Evolutionary conservation across 2,797 vertebrate species (phyloP).

Genomic region (Neosilurus hyrtlii): DNA sequence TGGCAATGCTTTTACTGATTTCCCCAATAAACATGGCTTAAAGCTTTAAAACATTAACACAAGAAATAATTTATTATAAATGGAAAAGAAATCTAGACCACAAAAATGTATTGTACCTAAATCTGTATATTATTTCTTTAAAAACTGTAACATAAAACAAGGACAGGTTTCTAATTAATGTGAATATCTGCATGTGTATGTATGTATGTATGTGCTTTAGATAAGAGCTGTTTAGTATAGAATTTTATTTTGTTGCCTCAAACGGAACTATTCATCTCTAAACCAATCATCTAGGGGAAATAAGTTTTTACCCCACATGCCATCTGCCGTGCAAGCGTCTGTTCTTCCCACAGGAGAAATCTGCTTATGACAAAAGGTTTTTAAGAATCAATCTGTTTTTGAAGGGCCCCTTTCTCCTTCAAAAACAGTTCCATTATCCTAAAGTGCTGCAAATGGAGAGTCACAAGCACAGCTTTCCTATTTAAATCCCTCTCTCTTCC

Average conservation of each 20-base stretch:
- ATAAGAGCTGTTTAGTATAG: not conserved
- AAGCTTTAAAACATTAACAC: too few species aligned
- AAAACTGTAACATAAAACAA: not conserved
- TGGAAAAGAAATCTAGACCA: too few species aligned
- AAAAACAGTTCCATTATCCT: slow-evolving; percentile 36
- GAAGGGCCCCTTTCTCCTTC: not conserved
- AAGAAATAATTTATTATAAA: too few species aligned
- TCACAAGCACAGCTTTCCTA: not conserved
- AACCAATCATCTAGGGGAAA: slow-evolving; percentile 2
- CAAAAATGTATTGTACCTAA: too few species aligned
- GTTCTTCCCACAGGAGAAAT: not conserved
- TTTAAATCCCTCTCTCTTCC: slow-evolving; percentile 31
- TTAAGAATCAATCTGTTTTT: slow-evolving; percentile 37
- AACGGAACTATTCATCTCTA: not conserved
- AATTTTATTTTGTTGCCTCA: not conserved
- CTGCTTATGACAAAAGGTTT: slow-evolving; percentile 29
- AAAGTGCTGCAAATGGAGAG: not conserved
- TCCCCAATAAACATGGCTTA: too few species aligned
- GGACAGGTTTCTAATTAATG: not conserved
- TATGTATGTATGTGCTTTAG: not conserved
- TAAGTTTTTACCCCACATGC: not conserved
- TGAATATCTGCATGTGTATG: not conserved
- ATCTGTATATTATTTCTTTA: not conserved
- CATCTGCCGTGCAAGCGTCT: not conserved
- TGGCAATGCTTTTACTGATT: too few species aligned